Percentiles rank a stretch among this genome's conserved stretches.
Evolutionary conservation across 2,888 invertebrate species (phyloP).

Genomic region (Dicycla oo): DNA sequence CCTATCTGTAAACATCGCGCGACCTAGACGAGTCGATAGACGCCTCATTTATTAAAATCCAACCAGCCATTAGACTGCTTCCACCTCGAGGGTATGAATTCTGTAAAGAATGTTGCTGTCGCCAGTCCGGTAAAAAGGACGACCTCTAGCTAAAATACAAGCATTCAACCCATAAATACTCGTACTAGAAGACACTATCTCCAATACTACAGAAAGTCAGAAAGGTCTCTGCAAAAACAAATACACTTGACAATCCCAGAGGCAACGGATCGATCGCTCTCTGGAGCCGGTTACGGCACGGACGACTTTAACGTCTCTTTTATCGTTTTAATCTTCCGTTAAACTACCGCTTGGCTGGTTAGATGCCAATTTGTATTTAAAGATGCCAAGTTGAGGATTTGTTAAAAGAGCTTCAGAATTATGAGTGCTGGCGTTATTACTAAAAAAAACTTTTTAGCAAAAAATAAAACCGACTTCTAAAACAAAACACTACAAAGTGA

Average conservation of each 20-base stretch:
- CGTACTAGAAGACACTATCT: not conserved
- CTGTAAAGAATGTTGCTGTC: not conserved
- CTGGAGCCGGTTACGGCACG: conserved; percentile 19
- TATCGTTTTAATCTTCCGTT: conserved; percentile 51
- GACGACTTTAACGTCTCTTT: conserved; percentile 52
- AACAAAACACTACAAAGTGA: too few species aligned
- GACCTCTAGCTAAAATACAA: not conserved
- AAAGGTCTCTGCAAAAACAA: conserved; percentile 22
- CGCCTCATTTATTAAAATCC: too few species aligned
- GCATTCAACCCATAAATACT: too few species aligned
- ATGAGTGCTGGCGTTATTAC: not conserved
- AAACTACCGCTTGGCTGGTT: conserved; percentile 50
- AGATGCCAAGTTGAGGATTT: conserved; percentile 2
- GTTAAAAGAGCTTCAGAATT: not conserved
- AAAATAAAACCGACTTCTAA: too few species aligned
- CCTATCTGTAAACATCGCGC: too few species aligned
- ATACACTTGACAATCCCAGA: conserved; percentile 37
- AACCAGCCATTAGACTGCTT: not conserved
- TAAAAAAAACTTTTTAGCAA: too few species aligned
- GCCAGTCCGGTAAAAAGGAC: not conserved
- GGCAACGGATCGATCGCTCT: conserved; percentile 53
- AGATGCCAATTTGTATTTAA: conserved; percentile 24
- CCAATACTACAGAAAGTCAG: not conserved
- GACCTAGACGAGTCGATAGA: too few species aligned
- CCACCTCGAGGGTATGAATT: not conserved